These are phyloP conservation scores for Lytechinus pictus DNA, from an alignment of 35 echinoderm and acorn worm species.

Conservation along the genomic window DNA sequence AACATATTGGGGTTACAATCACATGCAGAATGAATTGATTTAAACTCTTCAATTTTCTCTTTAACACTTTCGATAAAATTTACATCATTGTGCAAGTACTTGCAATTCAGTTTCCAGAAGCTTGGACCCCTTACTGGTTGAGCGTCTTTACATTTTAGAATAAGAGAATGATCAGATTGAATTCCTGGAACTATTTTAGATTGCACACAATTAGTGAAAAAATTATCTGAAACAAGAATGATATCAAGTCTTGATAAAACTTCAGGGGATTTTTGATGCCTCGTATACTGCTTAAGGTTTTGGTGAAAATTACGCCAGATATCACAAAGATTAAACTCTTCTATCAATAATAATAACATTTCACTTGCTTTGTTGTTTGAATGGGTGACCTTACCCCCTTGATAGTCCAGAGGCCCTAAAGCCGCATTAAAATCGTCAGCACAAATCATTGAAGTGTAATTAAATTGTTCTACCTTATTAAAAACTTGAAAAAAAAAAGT, in stretches of 20 bases:
- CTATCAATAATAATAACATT: neutral
- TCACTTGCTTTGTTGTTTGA: too few relatives aligned
- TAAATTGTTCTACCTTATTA: neutral
- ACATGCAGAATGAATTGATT: neutral
- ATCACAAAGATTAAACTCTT: neutral
- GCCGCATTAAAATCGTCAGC: neutral
- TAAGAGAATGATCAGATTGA: neutral
- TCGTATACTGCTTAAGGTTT: neutral
- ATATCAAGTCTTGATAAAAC: neutral
- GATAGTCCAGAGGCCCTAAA: neutral
- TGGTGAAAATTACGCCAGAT: neutral
- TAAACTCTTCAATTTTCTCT: too few relatives aligned
- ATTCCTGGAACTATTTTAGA: neutral
- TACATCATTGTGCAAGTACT: too few relatives aligned
- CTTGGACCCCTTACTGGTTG: neutral
- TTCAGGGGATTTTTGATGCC: neutral
- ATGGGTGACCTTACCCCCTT: neutral
- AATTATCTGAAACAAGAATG: neutral
- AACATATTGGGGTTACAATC: neutral
- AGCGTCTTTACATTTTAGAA: neutral
- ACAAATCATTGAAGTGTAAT: neutral
- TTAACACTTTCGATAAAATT: too few relatives aligned
- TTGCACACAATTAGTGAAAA: neutral
- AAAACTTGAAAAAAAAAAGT: neutral
- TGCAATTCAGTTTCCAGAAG: too few relatives aligned